Conservation (phyloP, 2,113 vertebrate species). For the Macrotis lagotis region DNA sequence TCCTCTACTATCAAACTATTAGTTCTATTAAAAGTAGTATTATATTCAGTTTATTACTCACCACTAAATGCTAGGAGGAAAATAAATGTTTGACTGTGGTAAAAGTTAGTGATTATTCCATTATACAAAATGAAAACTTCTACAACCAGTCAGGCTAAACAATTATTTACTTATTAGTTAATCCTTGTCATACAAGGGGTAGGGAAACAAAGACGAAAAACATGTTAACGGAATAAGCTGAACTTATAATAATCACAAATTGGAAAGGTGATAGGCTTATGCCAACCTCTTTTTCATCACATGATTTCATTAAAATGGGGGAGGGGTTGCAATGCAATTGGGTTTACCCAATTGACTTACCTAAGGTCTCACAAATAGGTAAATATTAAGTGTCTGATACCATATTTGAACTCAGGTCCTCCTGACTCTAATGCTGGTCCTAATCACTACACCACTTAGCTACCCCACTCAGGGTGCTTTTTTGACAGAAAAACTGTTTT, state of each 20-base stretch:
- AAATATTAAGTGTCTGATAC: too few species aligned
- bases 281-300: neutral
- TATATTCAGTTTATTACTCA: neutral
- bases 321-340: too few species aligned
- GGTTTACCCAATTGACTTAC: too few species aligned
- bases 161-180: neutral
- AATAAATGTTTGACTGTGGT: neutral
- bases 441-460: too few species aligned
- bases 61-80: neutral
- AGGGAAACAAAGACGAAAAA: neutral
- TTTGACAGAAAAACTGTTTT: neutral
- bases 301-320: too few species aligned
- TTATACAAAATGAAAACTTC: neutral
- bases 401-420: too few species aligned
- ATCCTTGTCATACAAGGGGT: neutral
- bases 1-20: neutral
- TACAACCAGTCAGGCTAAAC: neutral
- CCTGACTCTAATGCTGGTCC: too few species aligned
- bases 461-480: neutral
- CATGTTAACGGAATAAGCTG: neutral
- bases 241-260: neutral
- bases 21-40: neutral
- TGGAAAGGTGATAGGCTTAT: neutral
- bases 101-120: neutral
- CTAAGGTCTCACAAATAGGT: too few species aligned